Base-by-base conservation (phyloP, 2,113 vertebrate genomes). In the Rhizomys pruinosus region DNA sequence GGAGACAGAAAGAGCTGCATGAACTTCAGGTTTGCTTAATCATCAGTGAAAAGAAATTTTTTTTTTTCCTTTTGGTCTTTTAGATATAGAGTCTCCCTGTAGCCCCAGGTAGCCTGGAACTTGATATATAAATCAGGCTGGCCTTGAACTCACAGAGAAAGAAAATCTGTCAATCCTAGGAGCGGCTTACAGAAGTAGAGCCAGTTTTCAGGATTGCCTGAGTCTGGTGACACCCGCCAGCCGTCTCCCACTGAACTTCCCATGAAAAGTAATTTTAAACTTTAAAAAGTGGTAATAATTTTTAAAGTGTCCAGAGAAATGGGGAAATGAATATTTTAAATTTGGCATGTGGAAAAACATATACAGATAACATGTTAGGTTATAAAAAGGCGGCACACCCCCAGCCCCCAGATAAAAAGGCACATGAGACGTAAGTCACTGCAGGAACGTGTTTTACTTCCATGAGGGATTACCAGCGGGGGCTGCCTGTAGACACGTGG, bases 241-340 rank as follows among this genome's bases (percentile, higher is more conserved):
- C 44, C 59, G 34, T n/a, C 73, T 55, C 2, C 69, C 69, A 37
- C 32, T 27, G 12, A 94, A 66, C 66, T 78, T 52, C 57, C 42
- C 55, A 66, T 15, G 25, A 63, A 84, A 20, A 88, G 63, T 78
- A 85, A 77, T 57, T 87, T 55, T 74, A 34, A 86, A 66, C 17
- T n/a, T 87, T 44, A 42, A 76, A 68, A 92, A 69, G 74, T 19
- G 15, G 29, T 87, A 88, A 59, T 72, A 63, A 63, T 88, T 59
- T 87, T 81, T 81, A 42, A 90, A 89, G 37, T 72, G 44, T 79
- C 74, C 87, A 71, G 42, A 92, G 47, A 80, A 64, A 94, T 61
- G 76, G 57, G 52, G 87, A 80, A 74, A 93, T 87, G 82, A 87
- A 47, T 39, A 71, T n/a, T 91, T 68, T 42, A 90, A 87, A 84